These are phyloP conservation scores for Girardinus metallicus DNA, from an alignment of 2,797 vertebrate genomes.

Conservation along the genomic window DNA sequence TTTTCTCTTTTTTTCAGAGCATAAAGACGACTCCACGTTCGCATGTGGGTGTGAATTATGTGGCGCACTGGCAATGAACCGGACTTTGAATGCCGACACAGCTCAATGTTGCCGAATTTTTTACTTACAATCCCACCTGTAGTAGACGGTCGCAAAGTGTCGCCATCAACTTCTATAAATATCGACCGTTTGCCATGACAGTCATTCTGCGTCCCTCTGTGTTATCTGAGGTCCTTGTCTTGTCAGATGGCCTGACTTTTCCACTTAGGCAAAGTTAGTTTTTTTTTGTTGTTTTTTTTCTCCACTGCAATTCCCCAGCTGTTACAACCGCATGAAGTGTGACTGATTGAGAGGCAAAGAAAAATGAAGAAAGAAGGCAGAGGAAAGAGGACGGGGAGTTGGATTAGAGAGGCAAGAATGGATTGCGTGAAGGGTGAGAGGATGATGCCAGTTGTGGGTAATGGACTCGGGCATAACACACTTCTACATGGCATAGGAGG, in stretches of 20 bases:
- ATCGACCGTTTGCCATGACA: conserved; percentile 32
- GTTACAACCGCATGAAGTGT: conserved; percentile 56
- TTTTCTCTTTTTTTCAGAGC: conserved; percentile 20
- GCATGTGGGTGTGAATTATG: conserved; percentile 40
- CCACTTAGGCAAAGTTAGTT: conserved; percentile 45
- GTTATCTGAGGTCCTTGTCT: conserved; percentile 23
- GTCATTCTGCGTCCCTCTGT: conserved; percentile 26
- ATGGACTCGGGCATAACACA: conserved; percentile 36
- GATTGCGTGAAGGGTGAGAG: conserved; percentile 30
- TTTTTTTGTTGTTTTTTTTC: conserved; percentile 67
- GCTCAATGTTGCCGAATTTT: conserved; percentile 16
- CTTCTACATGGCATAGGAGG: conserved; percentile 30
- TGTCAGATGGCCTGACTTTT: conserved; percentile 40
- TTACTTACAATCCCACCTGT: conserved; percentile 5
- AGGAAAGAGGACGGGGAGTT: conserved; percentile 28
- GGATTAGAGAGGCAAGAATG: conserved; percentile 33
- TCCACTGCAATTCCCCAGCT: conserved; percentile 62
- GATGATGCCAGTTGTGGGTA: conserved; percentile 26
- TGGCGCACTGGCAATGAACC: conserved; percentile 14
- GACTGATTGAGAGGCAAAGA: conserved; percentile 56
- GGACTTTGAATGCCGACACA: conserved; percentile 15
- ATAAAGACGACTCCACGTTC: conserved; percentile 20
- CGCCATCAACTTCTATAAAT: conserved; percentile 17
- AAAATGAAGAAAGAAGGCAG: conserved; percentile 32
- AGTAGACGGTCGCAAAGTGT: conserved; percentile 3